These are phyloP conservation scores for Lymantria dispar DNA, from an alignment of 2,888 invertebrate species.

Conservation along the genomic window DNA sequence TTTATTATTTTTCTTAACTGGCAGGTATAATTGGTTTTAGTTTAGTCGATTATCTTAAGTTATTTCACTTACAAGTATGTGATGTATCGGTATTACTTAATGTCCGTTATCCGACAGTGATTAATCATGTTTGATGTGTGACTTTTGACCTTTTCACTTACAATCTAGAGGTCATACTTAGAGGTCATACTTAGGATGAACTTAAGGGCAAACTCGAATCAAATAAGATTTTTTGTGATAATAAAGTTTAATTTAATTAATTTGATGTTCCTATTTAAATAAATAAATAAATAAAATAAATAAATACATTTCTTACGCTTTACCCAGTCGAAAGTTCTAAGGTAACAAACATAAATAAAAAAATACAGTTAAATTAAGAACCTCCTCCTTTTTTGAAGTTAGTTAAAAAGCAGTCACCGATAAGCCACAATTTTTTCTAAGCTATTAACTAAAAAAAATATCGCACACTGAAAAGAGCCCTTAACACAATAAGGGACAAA, in stretches of 20 bases:
- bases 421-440: too few species aligned
- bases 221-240: background rate
- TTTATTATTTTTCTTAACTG: too few species aligned
- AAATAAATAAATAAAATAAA: too few species aligned
- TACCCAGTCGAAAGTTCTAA: too few species aligned
- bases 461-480: slow-evolving; percentile 20
- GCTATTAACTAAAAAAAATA: slow-evolving; percentile 14
- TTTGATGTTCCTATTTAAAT: too few species aligned
- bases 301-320: too few species aligned
- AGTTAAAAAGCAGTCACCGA: too few species aligned
- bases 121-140: background rate
- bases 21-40: background rate
- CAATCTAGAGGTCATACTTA: background rate
- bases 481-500: slow-evolving; percentile 16
- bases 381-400: too few species aligned
- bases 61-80: background rate
- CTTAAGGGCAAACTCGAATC: background rate
- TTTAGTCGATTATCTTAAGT: background rate
- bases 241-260: too few species aligned
- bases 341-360: too few species aligned
- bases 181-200: too few species aligned
- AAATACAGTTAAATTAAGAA: too few species aligned
- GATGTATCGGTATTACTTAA: background rate
- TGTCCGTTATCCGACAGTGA: background rate
- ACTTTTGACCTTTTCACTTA: background rate